These are phyloP conservation scores for Calliphora vicina DNA, from an alignment of 1,140 invertebrate genomes.

Conservation along the genomic window DNA sequence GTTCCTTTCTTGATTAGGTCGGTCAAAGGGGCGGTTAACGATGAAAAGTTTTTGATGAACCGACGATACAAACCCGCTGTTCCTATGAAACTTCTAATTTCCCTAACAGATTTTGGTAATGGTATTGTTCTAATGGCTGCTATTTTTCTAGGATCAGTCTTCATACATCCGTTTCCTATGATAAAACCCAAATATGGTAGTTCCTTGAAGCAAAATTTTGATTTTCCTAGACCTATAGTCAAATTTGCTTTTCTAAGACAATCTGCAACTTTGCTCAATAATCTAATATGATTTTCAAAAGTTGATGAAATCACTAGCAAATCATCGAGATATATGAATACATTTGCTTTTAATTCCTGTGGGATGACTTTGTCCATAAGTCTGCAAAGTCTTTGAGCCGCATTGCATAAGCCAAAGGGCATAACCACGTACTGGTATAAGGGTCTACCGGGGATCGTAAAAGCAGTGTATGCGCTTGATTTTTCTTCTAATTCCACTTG, in stretches of 20 bases:
- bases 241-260: too few species aligned
- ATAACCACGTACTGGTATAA: slow-evolving; percentile 52
- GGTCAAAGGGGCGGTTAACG: not conserved
- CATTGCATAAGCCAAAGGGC: slow-evolving; percentile 64
- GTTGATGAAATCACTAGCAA: slow-evolving; percentile 61
- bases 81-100: slow-evolving; percentile 18
- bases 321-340: slow-evolving; percentile 65
- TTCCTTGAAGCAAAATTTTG: not conserved
- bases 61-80: not conserved
- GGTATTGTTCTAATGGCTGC: not conserved
- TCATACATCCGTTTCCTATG: not conserved
- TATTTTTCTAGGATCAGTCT: not conserved
- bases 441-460: slow-evolving; percentile 61
- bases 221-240: too few species aligned
- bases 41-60: not conserved
- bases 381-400: slow-evolving; percentile 63
- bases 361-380: slow-evolving; percentile 54
- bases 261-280: slow-evolving; percentile 45
- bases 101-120: not conserved
- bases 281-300: slow-evolving; percentile 63
- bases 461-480: slow-evolving; percentile 61
- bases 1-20: not conserved
- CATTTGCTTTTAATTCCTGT: slow-evolving; percentile 43
- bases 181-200: not conserved
- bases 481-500: slow-evolving; percentile 53